phyloP scores from a whole-genome alignment of 1,140 invertebrate genomes.

The Tribolium madens region DNA sequence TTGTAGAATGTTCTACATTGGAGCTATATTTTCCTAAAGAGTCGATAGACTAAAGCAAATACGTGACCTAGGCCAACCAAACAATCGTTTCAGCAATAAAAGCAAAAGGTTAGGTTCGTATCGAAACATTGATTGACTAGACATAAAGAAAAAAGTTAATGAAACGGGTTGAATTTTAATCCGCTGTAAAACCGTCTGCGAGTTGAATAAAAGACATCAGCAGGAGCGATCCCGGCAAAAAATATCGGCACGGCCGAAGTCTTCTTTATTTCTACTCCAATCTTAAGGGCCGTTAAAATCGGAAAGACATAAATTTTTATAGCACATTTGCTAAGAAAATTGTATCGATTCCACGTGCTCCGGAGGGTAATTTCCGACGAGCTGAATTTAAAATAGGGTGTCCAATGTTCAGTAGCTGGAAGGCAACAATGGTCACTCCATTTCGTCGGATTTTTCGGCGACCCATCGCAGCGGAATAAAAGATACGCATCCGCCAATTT shows the following conservation, averaged over 20 bases:
- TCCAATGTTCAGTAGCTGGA: slow-evolving; percentile 34
- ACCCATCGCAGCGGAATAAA: slow-evolving; percentile 27
- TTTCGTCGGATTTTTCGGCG: slow-evolving; percentile 47
- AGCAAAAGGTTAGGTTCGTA: background rate
- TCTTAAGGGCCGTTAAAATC: slow-evolving; percentile 53
- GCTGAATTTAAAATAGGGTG: slow-evolving; percentile 45
- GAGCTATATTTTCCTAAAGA: background rate
- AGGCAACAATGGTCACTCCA: slow-evolving; percentile 57
- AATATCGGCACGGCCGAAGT: slow-evolving; percentile 34
- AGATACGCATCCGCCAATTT: slow-evolving; percentile 44
- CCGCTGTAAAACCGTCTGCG: background rate
- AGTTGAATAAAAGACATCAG: background rate
- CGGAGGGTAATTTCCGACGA: slow-evolving; percentile 51
- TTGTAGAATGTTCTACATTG: background rate
- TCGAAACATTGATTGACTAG: background rate
- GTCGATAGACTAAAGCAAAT: background rate
- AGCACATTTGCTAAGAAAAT: slow-evolving; percentile 60
- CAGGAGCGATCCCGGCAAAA: slow-evolving; percentile 20
- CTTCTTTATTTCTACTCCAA: slow-evolving; percentile 44
- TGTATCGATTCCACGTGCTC: slow-evolving; percentile 54
- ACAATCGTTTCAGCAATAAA: background rate
- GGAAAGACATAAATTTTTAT: slow-evolving; percentile 60
- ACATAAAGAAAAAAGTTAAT: slow-evolving; percentile 5
- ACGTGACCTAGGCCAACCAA: background rate
- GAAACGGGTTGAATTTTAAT: slow-evolving; percentile 10